These are phyloP conservation scores for Molanna angustata DNA, from an alignment of 2,888 invertebrate species.

Conservation along the genomic window DNA sequence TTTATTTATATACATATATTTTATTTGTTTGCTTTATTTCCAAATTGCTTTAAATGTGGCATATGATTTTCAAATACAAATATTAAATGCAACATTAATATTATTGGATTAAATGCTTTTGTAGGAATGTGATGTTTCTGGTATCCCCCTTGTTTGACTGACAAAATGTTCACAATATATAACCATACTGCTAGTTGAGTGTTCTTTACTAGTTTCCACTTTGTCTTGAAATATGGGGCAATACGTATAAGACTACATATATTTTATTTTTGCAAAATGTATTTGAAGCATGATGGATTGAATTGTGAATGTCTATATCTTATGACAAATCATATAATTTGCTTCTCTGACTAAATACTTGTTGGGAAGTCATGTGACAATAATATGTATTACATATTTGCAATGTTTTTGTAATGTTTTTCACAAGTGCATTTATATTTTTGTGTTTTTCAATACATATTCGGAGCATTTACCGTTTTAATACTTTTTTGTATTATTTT, in stretches of 20 bases:
- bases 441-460: too few relatives aligned
- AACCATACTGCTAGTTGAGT: constrained; percentile 12
- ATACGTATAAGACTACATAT: too few relatives aligned
- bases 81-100: background rate
- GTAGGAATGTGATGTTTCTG: constrained; percentile 19
- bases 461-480: too few relatives aligned
- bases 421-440: too few relatives aligned
- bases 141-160: background rate
- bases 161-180: constrained; percentile 5
- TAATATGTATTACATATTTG: too few relatives aligned
- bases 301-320: too few relatives aligned
- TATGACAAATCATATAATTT: too few relatives aligned
- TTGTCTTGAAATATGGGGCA: background rate
- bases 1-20: background rate
- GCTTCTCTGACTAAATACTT: too few relatives aligned
- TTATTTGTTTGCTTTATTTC: constrained; percentile 1
- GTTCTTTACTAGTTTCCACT: constrained; percentile 5
- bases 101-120: constrained; percentile 14
- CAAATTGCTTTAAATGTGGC: constrained; percentile 16
- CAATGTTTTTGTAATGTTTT: too few relatives aligned
- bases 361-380: too few relatives aligned
- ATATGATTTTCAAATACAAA: constrained; percentile 8
- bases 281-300: background rate
- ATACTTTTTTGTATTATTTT: too few relatives aligned
- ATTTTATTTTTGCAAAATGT: background rate